A percentile compares a stretch with the other conserved stretches of the same genome.
These are phyloP conservation scores for Eupelmus urozonus DNA, from an alignment of 2,888 invertebrate species.

Conservation along the genomic window DNA sequence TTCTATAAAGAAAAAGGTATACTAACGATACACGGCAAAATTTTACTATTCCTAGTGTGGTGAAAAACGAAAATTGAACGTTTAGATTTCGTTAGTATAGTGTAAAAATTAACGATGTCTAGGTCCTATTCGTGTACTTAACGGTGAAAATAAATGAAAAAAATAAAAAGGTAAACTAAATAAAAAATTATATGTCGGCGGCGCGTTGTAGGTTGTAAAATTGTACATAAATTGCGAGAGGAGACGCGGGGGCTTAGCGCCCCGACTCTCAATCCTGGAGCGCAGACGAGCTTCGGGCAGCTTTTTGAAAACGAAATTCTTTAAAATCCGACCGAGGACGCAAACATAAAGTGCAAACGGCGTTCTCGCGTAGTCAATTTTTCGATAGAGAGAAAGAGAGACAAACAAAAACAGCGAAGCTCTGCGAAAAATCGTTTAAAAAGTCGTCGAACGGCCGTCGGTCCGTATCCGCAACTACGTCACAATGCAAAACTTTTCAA, in stretches of 20 bases:
- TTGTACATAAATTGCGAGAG: conserved; percentile 82
- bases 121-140: conserved; percentile 77
- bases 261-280: conserved; percentile 68
- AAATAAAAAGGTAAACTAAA: conserved; percentile 65
- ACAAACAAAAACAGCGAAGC: neutral
- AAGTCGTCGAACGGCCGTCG: conserved; percentile 65
- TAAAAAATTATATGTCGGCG: conserved; percentile 76
- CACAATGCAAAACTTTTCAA: conserved; percentile 67
- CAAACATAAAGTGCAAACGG: conserved; percentile 29
- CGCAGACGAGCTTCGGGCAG: conserved; percentile 65
- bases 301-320: conserved; percentile 49
- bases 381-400: conserved; percentile 22
- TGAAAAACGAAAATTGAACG: conserved; percentile 77
- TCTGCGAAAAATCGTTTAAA: conserved; percentile 48
- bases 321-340: conserved; percentile 56
- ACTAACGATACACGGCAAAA: conserved; percentile 78
- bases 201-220: conserved; percentile 79
- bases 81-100: conserved; percentile 78
- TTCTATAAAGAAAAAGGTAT: conserved; percentile 76
- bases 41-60: conserved; percentile 77
- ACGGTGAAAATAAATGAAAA: conserved; percentile 61
- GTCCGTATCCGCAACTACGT: conserved; percentile 66
- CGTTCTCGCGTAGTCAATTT: conserved; percentile 43
- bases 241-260: conserved; percentile 77
- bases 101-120: conserved; percentile 77